Evolutionary conservation across 2,797 vertebrate species (phyloP), one percentile per base, ranked within the genome.

Genomic region (Tragopan temminckii): DNA sequence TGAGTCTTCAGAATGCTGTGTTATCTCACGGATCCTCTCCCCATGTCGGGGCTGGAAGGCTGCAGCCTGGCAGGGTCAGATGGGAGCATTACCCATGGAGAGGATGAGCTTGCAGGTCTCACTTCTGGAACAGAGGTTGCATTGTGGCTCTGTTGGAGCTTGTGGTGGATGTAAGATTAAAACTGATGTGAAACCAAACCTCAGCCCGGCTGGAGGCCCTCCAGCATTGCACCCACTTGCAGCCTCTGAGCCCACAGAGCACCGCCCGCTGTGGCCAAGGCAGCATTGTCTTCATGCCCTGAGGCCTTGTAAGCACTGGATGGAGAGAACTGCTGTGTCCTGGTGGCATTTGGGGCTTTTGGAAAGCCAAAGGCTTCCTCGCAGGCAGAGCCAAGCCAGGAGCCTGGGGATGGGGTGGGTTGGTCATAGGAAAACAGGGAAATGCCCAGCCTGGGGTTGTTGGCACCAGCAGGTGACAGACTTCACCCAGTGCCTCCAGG

Each of bases 21-120:
- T 62, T 35, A 15, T 36, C 55, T 85, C 53, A 24, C 61, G 38
- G 53, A 25, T 40, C 66, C 62, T 58, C 18, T 61, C 77, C 13
- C 17, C 18, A 0, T 36, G 52, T 18, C 10, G 10, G 52, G 52
- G 19, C 55, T 0, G 0, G 45, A 57, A 31, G 1, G 2, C n/a
- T 8, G 0, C 16, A 1, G 13, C 20, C 69, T 24, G 43, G 23
- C 0, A 3, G 38, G 20, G 45, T 3, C 43, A 76, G 55, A 20
- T 33, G 17, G 7, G 68, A 63, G 27, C 48, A 21, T 63, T 50
- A 2, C 13, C 48, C 48, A n/a, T 9, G n/a, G 33, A 33, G 40
- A 33, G 9, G 25, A 13, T 4, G 8, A 9, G 33, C 25, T 72
- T 64, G 9, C 16, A 42, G 75, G 7, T 59, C 42, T 13, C 13